These are phyloP conservation scores for Eriosoma lanigerum DNA, from an alignment of 1,140 invertebrate genomes.

Conservation along the genomic window DNA sequence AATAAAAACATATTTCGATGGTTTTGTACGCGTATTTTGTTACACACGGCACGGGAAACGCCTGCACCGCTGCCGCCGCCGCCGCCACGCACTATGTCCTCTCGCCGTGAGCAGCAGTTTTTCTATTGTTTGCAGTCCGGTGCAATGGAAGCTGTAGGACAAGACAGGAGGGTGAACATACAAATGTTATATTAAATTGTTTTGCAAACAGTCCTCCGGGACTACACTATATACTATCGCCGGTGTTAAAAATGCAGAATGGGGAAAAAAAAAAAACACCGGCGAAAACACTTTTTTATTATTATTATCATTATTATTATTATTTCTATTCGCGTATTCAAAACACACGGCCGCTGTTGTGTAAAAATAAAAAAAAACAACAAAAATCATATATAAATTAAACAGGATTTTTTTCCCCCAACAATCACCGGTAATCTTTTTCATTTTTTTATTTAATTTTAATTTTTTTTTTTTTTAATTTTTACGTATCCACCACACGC, in stretches of 20 bases:
- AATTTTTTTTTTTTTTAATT: slow-evolving; percentile 6
- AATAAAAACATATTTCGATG: slow-evolving; percentile 17
- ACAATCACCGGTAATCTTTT: slow-evolving; percentile 47
- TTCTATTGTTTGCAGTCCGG: slow-evolving; percentile 12
- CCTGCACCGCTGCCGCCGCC: neutral
- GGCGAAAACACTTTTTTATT: slow-evolving; percentile 32
- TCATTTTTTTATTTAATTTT: no score
- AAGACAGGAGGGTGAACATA: neutral
- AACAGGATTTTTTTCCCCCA: slow-evolving; percentile 27
- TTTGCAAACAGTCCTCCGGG: slow-evolving; percentile 47
- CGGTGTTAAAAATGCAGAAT: slow-evolving; percentile 40
- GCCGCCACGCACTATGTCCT: neutral
- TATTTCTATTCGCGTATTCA: slow-evolving; percentile 27
- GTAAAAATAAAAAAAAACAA: neutral
- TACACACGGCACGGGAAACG: neutral
- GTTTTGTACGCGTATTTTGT: neutral
- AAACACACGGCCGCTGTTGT: slow-evolving; percentile 24
- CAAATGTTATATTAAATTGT: slow-evolving; percentile 52
- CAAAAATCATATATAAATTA: slow-evolving; percentile 42
- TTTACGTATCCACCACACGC: neutral
- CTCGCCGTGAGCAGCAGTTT: neutral
- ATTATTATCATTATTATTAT: slow-evolving; percentile 23
- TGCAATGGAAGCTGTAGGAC: neutral
- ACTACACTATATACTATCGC: neutral
- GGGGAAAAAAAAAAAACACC: slow-evolving; percentile 14